Evolutionary conservation across 2,888 invertebrate genomes (phyloP).

Genomic region (Coelopa pilipes): DNA sequence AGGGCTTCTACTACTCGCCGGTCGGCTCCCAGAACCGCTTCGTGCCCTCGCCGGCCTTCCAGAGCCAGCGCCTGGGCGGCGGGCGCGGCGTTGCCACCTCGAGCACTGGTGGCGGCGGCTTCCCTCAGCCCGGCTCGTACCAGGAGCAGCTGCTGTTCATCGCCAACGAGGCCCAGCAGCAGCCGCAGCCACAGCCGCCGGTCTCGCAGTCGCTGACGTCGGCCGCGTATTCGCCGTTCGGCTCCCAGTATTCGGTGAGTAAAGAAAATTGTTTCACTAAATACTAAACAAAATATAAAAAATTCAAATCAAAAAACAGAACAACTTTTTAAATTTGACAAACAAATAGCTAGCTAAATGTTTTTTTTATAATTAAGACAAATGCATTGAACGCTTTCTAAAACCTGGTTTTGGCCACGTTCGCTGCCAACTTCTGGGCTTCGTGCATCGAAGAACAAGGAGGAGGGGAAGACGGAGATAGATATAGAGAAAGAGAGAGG

Average conservation of each 20-base stretch:
- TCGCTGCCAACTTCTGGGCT: too few relatives aligned
- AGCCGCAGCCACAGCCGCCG: conserved; percentile 42
- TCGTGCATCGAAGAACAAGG: too few relatives aligned
- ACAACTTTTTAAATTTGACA: background rate
- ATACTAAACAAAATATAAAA: background rate
- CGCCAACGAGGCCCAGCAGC: conserved; percentile 53
- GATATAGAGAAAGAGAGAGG: too few relatives aligned
- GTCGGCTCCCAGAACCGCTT: conserved; percentile 62
- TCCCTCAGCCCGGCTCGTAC: conserved; percentile 58
- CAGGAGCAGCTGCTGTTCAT: conserved; percentile 64
- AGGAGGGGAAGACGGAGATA: too few relatives aligned
- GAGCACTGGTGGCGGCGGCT: conserved; percentile 42
- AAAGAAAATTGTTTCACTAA: background rate
- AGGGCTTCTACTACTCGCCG: conserved; percentile 61
- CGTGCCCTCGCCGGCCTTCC: conserved; percentile 63
- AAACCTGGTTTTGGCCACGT: too few relatives aligned
- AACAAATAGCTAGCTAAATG: background rate
- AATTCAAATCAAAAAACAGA: background rate
- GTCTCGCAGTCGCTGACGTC: conserved; percentile 45
- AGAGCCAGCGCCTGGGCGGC: conserved; percentile 46
- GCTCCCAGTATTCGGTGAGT: conserved; percentile 53
- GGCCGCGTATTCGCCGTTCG: conserved; percentile 54
- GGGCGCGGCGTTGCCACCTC: conserved; percentile 35
- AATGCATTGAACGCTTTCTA: too few relatives aligned
- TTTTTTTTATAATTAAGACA: background rate